These are phyloP conservation scores for Phrixothrix hirtus DNA, from an alignment of 2,888 invertebrate genomes.

Conservation along the genomic window DNA sequence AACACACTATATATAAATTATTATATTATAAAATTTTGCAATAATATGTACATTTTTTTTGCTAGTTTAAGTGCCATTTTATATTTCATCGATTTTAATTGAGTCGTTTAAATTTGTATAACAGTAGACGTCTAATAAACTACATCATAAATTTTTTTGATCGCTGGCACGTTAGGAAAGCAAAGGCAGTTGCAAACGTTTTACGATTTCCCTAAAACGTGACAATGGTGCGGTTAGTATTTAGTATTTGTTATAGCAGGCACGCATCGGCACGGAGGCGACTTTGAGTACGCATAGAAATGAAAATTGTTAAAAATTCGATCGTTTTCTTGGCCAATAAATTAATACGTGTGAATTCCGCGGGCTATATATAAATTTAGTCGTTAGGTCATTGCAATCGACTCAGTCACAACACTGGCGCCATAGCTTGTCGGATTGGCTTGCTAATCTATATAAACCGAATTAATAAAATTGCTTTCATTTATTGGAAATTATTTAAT, in stretches of 20 bases:
- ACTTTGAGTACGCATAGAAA: neutral
- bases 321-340: slow-evolving; percentile 38
- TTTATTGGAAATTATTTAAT: slow-evolving; percentile 9
- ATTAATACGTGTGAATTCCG: slow-evolving; percentile 26
- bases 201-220: slow-evolving; percentile 3
- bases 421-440: slow-evolving; percentile 38
- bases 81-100: too few relatives aligned
- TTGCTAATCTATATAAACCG: slow-evolving; percentile 9
- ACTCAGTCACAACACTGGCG: slow-evolving; percentile 49
- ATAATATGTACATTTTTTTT: too few relatives aligned
- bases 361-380: slow-evolving; percentile 44
- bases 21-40: too few relatives aligned
- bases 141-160: too few relatives aligned
- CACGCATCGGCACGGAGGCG: neutral
- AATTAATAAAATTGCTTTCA: slow-evolving; percentile 39
- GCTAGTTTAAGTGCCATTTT: too few relatives aligned
- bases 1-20: too few relatives aligned
- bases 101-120: too few relatives aligned
- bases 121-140: too few relatives aligned
- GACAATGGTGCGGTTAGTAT: neutral
- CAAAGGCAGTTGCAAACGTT: too few relatives aligned
- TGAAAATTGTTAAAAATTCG: slow-evolving; percentile 26
- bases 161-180: too few relatives aligned
- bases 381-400: slow-evolving; percentile 49
- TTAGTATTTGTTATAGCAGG: neutral